Percentiles rank a stretch among this genome's conserved stretches.
These are phyloP conservation scores for Ceratosolen solmsi DNA, from an alignment of 1,140 invertebrate species.

Conservation along the genomic window DNA sequence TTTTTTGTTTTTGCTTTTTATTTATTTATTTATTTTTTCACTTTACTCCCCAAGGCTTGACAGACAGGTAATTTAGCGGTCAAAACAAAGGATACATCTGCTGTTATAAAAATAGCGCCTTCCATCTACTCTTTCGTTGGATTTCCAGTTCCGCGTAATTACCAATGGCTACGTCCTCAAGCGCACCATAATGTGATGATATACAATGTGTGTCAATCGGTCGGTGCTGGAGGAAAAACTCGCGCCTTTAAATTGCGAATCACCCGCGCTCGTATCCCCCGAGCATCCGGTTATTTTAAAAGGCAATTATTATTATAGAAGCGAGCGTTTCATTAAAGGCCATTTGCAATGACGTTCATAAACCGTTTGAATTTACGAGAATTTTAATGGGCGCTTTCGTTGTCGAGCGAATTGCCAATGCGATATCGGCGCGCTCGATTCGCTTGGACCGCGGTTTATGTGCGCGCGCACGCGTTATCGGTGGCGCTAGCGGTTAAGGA, in stretches of 20 bases:
- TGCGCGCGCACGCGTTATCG: too few species aligned
- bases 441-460: not conserved
- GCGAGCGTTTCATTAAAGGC: slow-evolving; percentile 32
- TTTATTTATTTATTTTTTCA: not conserved
- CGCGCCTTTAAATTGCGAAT: not conserved
- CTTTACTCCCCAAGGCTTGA: not conserved
- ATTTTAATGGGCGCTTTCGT: slow-evolving; percentile 6
- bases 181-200: not conserved
- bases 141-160: slow-evolving; percentile 1
- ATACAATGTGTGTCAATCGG: slow-evolving; percentile 28
- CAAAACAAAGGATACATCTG: not conserved
- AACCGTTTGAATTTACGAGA: slow-evolving; percentile 14
- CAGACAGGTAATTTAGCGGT: slow-evolving; percentile 9
- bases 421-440: not conserved
- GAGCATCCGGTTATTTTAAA: not conserved
- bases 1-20: not conserved
- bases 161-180: not conserved
- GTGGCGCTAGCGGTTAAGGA: too few species aligned
- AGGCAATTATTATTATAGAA: slow-evolving; percentile 25
- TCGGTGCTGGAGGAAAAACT: not conserved
- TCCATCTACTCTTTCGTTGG: not conserved
- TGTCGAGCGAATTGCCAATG: slow-evolving; percentile 17
- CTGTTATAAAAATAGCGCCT: not conserved
- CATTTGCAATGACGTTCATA: slow-evolving; percentile 8
- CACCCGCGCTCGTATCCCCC: not conserved